phyloP scores from a whole-genome alignment of 2,797 vertebrate species.

The Eidolon dupreanum region DNA sequence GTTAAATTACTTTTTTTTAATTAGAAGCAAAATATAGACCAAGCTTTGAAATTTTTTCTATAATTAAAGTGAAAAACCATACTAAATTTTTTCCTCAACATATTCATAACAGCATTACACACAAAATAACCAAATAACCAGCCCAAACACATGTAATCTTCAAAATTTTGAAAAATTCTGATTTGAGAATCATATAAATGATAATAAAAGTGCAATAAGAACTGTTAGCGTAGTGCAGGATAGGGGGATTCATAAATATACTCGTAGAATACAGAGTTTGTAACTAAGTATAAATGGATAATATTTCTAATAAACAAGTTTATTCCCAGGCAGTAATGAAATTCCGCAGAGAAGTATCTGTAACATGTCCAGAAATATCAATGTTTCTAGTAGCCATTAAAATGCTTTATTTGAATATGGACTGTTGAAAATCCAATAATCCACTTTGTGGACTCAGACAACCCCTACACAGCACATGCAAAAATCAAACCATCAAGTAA shows the following conservation, averaged over 20 bases:
- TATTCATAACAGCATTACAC: neutral
- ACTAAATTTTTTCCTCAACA: neutral
- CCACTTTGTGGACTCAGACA: neutral
- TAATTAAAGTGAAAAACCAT: slow-evolving; percentile 7
- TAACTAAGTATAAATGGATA: neutral
- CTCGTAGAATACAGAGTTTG: neutral
- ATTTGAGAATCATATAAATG: neutral
- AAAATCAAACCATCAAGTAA: neutral
- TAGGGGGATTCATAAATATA: neutral
- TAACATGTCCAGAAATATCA: neutral
- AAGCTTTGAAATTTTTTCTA: neutral
- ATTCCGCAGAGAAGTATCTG: neutral
- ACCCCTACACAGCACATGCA: neutral
- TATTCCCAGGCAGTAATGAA: neutral
- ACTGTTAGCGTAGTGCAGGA: neutral
- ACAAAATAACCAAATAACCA: neutral
- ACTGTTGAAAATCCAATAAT: neutral
- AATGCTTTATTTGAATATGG: neutral
- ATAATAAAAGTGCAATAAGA: neutral
- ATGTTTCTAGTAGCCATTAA: neutral
- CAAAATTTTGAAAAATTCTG: neutral
- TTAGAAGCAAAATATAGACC: slow-evolving; percentile 5
- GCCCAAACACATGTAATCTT: neutral
- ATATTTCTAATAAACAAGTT: neutral
- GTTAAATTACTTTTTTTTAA: neutral